phyloP scores from a whole-genome alignment of 2,797 vertebrate species.

The Erithacus rubecula region DNA sequence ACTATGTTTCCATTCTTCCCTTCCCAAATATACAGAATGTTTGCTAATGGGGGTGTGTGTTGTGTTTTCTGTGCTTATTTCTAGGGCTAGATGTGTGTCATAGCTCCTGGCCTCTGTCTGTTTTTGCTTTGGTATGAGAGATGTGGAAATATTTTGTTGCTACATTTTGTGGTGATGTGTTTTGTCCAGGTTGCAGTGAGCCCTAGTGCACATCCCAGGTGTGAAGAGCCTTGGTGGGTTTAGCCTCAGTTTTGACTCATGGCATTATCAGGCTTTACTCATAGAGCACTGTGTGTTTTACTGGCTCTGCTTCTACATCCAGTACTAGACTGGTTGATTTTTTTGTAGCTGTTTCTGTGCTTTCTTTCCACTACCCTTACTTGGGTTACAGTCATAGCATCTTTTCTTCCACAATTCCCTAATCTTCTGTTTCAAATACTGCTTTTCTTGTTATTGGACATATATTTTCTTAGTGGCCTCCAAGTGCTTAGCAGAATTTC shows the following conservation, averaged over 20 bases:
- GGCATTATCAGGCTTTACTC: neutral
- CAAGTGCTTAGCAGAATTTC: neutral
- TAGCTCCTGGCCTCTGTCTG: neutral
- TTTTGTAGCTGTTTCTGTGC: neutral
- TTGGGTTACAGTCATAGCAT: neutral
- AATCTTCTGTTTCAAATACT: neutral
- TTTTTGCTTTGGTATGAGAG: neutral
- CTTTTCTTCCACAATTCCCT: neutral
- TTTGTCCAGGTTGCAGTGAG: neutral
- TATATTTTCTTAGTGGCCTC: neutral
- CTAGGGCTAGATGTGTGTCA: neutral
- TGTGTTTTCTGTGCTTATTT: neutral
- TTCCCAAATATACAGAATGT: neutral
- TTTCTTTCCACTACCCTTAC: neutral
- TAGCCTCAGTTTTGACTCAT: fast-evolving
- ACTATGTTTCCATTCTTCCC: fast-evolving
- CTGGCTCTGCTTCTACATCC: fast-evolving
- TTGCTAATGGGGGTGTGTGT: fast-evolving
- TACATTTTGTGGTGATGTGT: neutral
- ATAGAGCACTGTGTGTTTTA: fast-evolving
- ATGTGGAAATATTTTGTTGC: neutral
- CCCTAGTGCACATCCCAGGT: no score
- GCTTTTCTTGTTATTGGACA: neutral
- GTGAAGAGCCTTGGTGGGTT: neutral
- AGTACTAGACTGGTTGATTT: neutral